Evolutionary conservation across 35 echinoderm and acorn worm genomes (phyloP).

Genomic region (Heliocidaris erythrogramma): DNA sequence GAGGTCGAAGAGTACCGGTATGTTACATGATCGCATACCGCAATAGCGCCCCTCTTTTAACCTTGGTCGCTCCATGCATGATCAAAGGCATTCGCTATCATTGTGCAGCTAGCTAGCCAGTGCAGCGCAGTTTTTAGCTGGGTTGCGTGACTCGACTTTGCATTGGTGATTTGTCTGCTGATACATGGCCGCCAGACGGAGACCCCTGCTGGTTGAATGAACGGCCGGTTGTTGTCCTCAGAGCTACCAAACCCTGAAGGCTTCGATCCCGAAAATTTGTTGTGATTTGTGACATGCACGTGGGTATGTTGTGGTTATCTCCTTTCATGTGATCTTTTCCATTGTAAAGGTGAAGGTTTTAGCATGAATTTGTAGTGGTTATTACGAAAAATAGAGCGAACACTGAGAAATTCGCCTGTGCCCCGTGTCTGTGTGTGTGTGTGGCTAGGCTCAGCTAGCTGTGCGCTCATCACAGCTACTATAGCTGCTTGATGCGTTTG

Average conservation of each 20-base stretch:
- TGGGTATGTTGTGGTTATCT: background rate
- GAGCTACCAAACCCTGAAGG: background rate
- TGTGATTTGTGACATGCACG: background rate
- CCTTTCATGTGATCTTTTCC: background rate
- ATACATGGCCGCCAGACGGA: background rate
- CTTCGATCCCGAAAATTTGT: slow-evolving; percentile 4
- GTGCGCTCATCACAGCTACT: background rate
- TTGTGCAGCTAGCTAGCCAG: too few relatives aligned
- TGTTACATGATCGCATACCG: background rate
- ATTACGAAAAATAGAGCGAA: background rate
- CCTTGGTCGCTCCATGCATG: too few relatives aligned
- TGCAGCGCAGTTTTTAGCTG: too few relatives aligned
- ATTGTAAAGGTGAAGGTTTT: background rate
- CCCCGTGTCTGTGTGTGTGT: background rate
- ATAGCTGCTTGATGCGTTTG: background rate
- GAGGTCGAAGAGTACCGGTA: background rate
- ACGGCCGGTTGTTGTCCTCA: slow-evolving; percentile 37
- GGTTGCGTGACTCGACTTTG: too few relatives aligned
- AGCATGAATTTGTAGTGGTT: background rate
- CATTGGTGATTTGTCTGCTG: too few relatives aligned
- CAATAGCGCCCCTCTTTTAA: background rate
- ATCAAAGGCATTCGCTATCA: too few relatives aligned
- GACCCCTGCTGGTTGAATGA: slow-evolving; percentile 39
- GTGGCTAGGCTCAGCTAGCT: background rate
- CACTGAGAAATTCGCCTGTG: background rate